Evolutionary conservation across 2,888 invertebrate genomes (phyloP), one percentile per base, ranked within the genome.

Genomic region (Synergus gifuensis): DNA sequence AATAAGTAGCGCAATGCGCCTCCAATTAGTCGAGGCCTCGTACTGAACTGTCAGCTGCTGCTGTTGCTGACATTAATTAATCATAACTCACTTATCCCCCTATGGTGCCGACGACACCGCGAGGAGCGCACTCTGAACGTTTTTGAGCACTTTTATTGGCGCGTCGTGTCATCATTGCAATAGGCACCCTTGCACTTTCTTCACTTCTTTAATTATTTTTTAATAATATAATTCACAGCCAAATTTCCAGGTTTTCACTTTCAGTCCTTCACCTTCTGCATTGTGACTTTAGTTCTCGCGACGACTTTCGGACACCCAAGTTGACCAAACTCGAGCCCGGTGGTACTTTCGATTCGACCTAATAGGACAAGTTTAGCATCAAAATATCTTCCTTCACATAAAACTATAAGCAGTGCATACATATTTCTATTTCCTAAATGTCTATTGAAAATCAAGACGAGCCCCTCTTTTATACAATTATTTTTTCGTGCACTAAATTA

Each of bases 51-150:
- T 67, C 67, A 78, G 82, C 83, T 85, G 77, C 66, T 82, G 81
- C 77, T 77, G 84, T 85, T 84, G 82, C 82, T 82, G 83, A 82
- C 84, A 83, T 83, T 85, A 85, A 88, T 88, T 88, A 84, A 86
- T 85, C 86, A 85, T 83, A 83, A 86, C 79, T 85, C 85, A 81
- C 77, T 28, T 54, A 73, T 54, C 73, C 73, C 36, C 73, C 73
- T 73, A 73, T 73, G 73, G 54, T 73, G 36, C 54, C 73, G 73
- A 73, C 49, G 54, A 73, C 73, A 73, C 73, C 54, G n/a, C 40
- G 73, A 73, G 73, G 73, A 28, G 54, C 54, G 36, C 73, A 73
- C 73, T 54, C 16, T 28, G 36, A 73, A 36, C 73, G 54, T 73
- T 54, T 73, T 73, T 73, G 73, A 54, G 73, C 73, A 73, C 73